Evolutionary conservation across 2,113 vertebrate species (phyloP), one percentile per base, ranked within the genome.

Genomic region (Catharus bicknelli): DNA sequence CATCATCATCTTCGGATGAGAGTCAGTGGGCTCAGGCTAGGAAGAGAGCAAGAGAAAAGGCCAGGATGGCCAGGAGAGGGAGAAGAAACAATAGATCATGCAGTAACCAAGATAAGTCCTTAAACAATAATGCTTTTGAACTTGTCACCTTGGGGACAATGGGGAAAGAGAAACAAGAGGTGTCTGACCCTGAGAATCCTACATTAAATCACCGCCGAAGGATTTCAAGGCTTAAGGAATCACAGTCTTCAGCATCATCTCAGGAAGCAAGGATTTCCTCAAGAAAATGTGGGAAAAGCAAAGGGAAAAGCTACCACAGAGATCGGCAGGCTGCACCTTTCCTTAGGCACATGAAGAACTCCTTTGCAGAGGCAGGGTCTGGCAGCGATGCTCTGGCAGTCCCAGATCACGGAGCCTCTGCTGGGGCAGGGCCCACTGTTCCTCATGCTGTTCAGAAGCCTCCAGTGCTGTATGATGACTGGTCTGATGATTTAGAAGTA

Each of bases 41-140:
- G 90, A 98, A 97, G 89, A 99, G 97, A 98, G 98, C 97, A 19
- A 98, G 97, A 90, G 97, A 98, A 95, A 98, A 98, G 90, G 97
- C 98, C 93, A 96, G 94, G 84, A 73, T 96, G 64, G 88, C 94
- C n/a, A 94, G 96, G 68, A 98, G 97, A 89, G 97, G 94, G 23
- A 97, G 97, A 63, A 98, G 96, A 86, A 97, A 86, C 69, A 97
- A 94, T 38, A 97, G 95, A 25, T 93, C 96, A 30, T 96, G 85
- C 83, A 94, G 66, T 63, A 97, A 97, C 27, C 69, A 93, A 58
- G 95, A 96, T 7, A 95, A 29, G 29, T 70, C 67, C 29, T 95
- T 95, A 9, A 83, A 83, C 36, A 62, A 76, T 88, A 96, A 97
- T 23, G 61, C 80, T 69, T 86, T 97, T 94, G 97, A 98, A 95